Evolutionary conservation across 2,797 vertebrate species (phyloP), one percentile per base, ranked within the genome.

Genomic region (Xenentodon cancila): DNA sequence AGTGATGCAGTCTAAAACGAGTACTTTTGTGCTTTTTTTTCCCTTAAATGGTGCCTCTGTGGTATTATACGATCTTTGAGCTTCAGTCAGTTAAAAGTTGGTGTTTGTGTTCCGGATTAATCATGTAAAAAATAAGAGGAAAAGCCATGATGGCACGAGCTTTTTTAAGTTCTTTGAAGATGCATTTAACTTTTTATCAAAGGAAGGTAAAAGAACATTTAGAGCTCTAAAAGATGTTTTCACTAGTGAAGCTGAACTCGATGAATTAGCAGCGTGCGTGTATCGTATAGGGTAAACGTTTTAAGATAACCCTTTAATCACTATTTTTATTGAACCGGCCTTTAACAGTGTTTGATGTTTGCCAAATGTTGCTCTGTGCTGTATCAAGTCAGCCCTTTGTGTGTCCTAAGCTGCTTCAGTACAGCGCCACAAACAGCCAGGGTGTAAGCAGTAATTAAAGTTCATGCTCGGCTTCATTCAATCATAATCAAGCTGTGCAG

Each of bases 391-490:
- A 62, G 79, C 84, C 69, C 76, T 89, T 83, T 87, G 87, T 91
- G 83, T 74, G 81, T 90, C 80, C 85, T 89, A 84, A 88, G 83
- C 86, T 71, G 89, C 85, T 81, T 77, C 80, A 71, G 58, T 82
- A 86, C 82, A 53, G 82, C 68, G 80, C 73, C 87, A 88, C 90
- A 92, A 89, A 92, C 91, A 91, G 70, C 86, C 81, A 59, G 87
- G 79, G 85, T 91, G 90, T 92, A 92, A 92, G 89, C 89, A 90
- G 88, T 93, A 92, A 94, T 94, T 94, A 93, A 91, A 92, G 89
- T 90, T 90, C 90, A 92, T 80, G 91, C 92, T 90, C 82, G 87
- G 84, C 89, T 94, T 92, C 92, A 86, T 92, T 93, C 92, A 90
- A 92, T 94, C 89, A 92, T 92, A 91, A 93, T 93, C 89, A 93